Evolutionary conservation across 2,888 invertebrate genomes (phyloP).

Genomic region (Agrilus mali): DNA sequence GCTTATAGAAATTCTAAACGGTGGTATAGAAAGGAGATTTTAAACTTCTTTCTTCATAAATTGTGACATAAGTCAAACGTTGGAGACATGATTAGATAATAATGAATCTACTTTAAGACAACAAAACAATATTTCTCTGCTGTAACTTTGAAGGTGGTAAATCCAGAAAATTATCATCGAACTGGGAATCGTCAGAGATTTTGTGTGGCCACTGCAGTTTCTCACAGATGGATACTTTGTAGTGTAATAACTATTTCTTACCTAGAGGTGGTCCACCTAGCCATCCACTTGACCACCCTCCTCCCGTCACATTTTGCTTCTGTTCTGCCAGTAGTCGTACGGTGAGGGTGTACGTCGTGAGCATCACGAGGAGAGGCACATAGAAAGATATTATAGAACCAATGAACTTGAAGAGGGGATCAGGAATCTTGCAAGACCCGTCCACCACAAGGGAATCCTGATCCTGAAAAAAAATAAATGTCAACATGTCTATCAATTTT

Average conservation of each 20-base stretch:
- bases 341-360: slow-evolving; percentile 87
- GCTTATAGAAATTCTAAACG: too few species aligned
- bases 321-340: slow-evolving; percentile 77
- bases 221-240: too few species aligned
- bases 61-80: too few species aligned
- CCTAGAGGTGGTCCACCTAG: slow-evolving; percentile 39
- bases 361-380: slow-evolving; percentile 89
- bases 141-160: too few species aligned
- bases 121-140: too few species aligned
- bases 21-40: too few species aligned
- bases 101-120: too few species aligned
- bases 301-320: slow-evolving; percentile 54
- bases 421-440: slow-evolving; percentile 77
- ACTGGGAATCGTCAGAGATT: background rate
- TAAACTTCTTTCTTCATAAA: too few species aligned
- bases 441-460: slow-evolving; percentile 72
- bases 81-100: too few species aligned
- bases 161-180: too few species aligned
- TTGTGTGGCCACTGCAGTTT: background rate
- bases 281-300: slow-evolving; percentile 68
- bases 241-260: background rate
- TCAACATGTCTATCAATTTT: too few species aligned
- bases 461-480: slow-evolving; percentile 45
- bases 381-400: slow-evolving; percentile 94
- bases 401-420: slow-evolving; percentile 79